Conservation (phyloP, 2,113 vertebrate genomes). For the Haplotaxodon microlepis region DNA sequence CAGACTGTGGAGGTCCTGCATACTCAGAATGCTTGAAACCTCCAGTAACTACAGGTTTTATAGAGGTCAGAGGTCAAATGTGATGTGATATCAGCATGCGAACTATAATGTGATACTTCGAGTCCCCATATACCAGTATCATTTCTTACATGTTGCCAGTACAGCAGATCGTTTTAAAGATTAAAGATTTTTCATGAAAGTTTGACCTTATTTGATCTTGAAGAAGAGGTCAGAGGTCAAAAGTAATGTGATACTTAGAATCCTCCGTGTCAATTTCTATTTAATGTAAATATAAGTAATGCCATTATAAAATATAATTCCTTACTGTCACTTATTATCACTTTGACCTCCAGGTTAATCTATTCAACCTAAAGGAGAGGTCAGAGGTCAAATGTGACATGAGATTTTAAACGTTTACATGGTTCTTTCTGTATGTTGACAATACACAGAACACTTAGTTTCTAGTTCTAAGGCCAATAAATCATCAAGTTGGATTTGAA, state of each 20-base stretch:
- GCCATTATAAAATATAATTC: not conserved
- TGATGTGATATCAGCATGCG: not conserved
- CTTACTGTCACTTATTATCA: not conserved
- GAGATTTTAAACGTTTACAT: not conserved
- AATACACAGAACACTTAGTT: fast-evolving
- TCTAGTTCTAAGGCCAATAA: not conserved
- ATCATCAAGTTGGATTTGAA: not conserved
- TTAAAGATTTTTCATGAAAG: not conserved
- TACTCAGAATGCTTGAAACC: not conserved
- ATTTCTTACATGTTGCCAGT: not conserved
- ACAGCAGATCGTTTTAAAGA: not conserved
- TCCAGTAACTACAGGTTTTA: not conserved
- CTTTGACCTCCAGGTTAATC: not conserved
- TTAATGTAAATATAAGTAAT: not conserved
- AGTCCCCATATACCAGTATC: not conserved
- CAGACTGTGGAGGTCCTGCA: not conserved
- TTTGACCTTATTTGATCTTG: not conserved
- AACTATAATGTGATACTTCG: not conserved
- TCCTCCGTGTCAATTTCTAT: not conserved
- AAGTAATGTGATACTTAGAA: not conserved
- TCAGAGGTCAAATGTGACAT: not conserved
- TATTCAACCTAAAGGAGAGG: not conserved
- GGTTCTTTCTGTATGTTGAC: not conserved
- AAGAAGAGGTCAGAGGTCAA: not conserved
- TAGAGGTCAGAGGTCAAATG: not conserved